phyloP scores from a whole-genome alignment of 2,888 invertebrate genomes.

The Hecatera dysodea region DNA sequence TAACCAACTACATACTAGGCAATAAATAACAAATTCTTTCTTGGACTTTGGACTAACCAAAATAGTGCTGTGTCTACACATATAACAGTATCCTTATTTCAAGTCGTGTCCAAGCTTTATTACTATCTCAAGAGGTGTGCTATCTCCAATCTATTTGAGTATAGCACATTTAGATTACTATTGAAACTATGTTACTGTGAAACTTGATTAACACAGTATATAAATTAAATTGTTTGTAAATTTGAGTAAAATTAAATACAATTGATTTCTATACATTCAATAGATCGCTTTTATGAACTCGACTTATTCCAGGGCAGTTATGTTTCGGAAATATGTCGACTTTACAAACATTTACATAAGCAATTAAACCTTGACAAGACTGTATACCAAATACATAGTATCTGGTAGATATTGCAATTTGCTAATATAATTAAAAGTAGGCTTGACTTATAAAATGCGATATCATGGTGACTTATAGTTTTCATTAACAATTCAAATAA shows the following conservation, averaged over 20 bases:
- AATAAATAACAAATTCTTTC: neutral
- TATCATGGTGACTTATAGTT: neutral
- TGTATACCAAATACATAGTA: constrained; percentile 7
- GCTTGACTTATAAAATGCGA: neutral
- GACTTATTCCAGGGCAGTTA: neutral
- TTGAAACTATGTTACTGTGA: constrained; percentile 6
- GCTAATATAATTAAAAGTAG: constrained; percentile 12
- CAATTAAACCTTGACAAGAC: constrained; percentile 31
- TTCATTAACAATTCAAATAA: neutral
- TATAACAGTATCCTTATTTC: neutral
- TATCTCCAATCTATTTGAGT: neutral
- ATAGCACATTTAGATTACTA: neutral
- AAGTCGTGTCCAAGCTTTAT: neutral
- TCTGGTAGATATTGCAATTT: constrained; percentile 12
- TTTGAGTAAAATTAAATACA: neutral
- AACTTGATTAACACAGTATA: constrained; percentile 5
- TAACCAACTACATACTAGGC: too few species aligned
- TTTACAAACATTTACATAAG: constrained; percentile 1
- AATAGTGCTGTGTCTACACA: neutral
- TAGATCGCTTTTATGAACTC: neutral
- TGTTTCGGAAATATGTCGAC: neutral
- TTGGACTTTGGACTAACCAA: neutral
- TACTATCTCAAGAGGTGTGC: neutral
- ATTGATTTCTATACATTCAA: neutral
- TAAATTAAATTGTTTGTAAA: neutral